Base-by-base conservation (phyloP, 2,888 invertebrate species). In the Arctia plantaginis region DNA sequence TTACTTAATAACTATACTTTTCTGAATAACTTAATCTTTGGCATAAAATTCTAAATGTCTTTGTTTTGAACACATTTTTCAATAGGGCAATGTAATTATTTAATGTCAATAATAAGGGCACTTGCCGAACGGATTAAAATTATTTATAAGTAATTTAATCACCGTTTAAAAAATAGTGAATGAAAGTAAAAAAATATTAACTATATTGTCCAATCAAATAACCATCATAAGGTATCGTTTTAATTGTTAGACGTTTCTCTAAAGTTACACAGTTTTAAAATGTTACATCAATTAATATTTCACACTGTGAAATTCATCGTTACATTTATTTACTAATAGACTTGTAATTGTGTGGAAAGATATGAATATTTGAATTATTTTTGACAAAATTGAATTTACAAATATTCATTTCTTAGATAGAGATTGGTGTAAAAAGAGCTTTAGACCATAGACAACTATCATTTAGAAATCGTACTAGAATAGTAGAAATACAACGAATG, bases 381-480 rank as follows among this genome's bases (percentile, higher is more conserved):
- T n/a, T 20, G 47, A 4, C 20, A 20, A 51, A 51, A 15, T 23
- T 2, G 20, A 20, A 51, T 8, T 41, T 41, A 12, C 30, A 67
- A 1, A 20, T 23, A 1, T 33, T 51, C 33, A 69, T 51, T 23
- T 30, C 8, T 27, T 59, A 20, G 12, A 8, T 15, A 27, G 1
- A 30, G 12, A 6, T 35, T 35, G 4, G 59, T 82, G 77, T 82
- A 74, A 47, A 68, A 12, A 55, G 7, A 39, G 15, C 73, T 72
- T 82, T 73, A 76, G 4, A 66, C 70, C 83, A 85, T 72, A 83
- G 81, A 83, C 77, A 73, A 85, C 2, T 13, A 10, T 33, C 13
- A 74, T 13, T n/a, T 30, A n/a, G 15, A 68, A 67, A 30, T 41
- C 3, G 33, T 80, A 75, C 85, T 70, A 74, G 68, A 71, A 13